Conservation (phyloP, 92 coral and sea anemone species). For the Phenganax marumi region DNA sequence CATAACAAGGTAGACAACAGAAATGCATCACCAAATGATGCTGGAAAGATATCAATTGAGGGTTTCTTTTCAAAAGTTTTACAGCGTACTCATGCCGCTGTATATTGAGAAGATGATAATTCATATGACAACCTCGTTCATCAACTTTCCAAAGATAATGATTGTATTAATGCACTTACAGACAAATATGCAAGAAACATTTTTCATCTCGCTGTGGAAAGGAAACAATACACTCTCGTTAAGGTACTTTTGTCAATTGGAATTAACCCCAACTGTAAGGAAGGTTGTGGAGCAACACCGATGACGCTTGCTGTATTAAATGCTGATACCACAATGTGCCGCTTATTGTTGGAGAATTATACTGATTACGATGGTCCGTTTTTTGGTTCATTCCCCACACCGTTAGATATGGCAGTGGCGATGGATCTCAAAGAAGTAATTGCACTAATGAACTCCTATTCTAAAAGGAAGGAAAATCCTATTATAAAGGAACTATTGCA, state of each 20-base stretch:
- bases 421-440: background rate
- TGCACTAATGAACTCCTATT: background rate
- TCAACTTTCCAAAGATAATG: background rate
- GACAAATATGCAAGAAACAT: slow-evolving; percentile 3
- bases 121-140: background rate
- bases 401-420: background rate
- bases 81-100: background rate
- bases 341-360: slow-evolving; percentile 4
- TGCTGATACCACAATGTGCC: background rate
- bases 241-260: slow-evolving; percentile 6
- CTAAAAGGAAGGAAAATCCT: background rate
- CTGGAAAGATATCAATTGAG: too few species aligned
- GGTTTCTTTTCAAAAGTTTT: background rate
- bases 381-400: slow-evolving; percentile 11
- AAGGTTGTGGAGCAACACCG: slow-evolving; percentile 21
- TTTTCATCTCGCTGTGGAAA: background rate
- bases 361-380: background rate
- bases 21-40: too few species aligned
- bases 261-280: slow-evolving; percentile 8
- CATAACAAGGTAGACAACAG: background rate
- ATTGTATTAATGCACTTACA: background rate
- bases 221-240: background rate
- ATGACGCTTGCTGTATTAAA: slow-evolving; percentile 8
- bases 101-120: background rate
- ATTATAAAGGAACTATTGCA: background rate